These are phyloP conservation scores for Mustelus asterias DNA, from an alignment of 2,113 vertebrate genomes.

Conservation along the genomic window DNA sequence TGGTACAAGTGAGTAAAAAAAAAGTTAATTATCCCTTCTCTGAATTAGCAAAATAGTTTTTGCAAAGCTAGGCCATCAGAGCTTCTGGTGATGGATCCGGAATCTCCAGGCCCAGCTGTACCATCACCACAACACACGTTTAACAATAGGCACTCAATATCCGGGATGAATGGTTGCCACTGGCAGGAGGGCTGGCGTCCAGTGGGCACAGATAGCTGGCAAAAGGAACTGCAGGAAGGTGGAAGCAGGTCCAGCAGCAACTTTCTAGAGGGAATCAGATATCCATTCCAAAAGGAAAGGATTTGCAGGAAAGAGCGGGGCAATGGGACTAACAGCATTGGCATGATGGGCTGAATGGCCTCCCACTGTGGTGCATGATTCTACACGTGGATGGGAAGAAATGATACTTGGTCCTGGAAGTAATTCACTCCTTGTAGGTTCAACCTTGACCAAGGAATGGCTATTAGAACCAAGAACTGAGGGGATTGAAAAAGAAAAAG, in stretches of 20 bases:
- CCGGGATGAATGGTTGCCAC: too few relatives aligned
- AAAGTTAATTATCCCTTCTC: neutral
- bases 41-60: neutral
- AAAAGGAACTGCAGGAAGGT: too few relatives aligned
- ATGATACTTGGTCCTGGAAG: neutral
- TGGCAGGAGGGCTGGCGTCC: too few relatives aligned
- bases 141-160: neutral
- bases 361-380: neutral
- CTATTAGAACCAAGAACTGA: neutral
- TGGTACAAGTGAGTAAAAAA: neutral
- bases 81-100: neutral
- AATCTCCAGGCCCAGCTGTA: too few relatives aligned
- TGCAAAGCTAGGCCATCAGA: neutral
- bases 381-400: too few relatives aligned
- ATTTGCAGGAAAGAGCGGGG: too few relatives aligned
- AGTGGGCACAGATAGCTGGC: too few relatives aligned
- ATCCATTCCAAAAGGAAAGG: too few relatives aligned
- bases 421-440: neutral
- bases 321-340: neutral
- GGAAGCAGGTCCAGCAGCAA: neutral
- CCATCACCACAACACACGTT: too few relatives aligned
- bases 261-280: neutral
- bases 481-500: neutral
- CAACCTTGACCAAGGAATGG: neutral
- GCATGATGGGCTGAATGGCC: neutral